These are phyloP conservation scores for Leptinotarsa texana DNA, from an alignment of 1,140 invertebrate genomes.

Conservation along the genomic window DNA sequence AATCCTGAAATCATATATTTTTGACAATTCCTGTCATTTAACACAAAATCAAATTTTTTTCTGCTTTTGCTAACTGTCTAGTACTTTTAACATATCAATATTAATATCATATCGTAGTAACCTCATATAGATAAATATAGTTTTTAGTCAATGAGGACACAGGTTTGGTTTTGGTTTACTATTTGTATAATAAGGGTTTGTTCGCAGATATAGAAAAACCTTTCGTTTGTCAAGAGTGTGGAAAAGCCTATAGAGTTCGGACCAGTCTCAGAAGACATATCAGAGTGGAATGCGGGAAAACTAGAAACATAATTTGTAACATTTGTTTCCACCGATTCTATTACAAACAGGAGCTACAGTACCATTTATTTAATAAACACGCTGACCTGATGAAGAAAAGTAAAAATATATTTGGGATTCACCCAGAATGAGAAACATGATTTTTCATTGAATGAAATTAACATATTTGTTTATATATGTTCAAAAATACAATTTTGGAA, in stretches of 20 bases:
- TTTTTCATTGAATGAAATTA: too few relatives aligned
- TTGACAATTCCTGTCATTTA: too few relatives aligned
- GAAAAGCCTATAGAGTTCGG: conserved; percentile 32
- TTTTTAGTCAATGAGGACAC: neutral
- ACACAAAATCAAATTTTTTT: too few relatives aligned
- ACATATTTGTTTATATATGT: too few relatives aligned
- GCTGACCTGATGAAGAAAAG: too few relatives aligned
- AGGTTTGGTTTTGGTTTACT: neutral
- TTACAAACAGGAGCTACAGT: conserved; percentile 41
- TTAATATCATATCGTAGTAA: neutral
- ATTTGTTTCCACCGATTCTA: conserved; percentile 34
- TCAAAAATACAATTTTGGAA: too few relatives aligned
- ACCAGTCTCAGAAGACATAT: conserved; percentile 29
- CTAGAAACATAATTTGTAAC: conserved; percentile 25
- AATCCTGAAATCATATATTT: too few relatives aligned
- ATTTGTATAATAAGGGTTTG: neutral
- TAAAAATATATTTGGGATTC: too few relatives aligned
- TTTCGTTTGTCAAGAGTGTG: conserved; percentile 23
- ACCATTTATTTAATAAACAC: conserved; percentile 35
- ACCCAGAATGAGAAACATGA: too few relatives aligned
- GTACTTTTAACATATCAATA: neutral
- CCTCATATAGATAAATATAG: neutral
- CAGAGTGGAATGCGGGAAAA: conserved; percentile 33
- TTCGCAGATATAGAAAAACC: neutral
- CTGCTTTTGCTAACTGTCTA: too few relatives aligned